phyloP scores from a whole-genome alignment of 2,888 invertebrate species.

The Apodemia mormo region DNA sequence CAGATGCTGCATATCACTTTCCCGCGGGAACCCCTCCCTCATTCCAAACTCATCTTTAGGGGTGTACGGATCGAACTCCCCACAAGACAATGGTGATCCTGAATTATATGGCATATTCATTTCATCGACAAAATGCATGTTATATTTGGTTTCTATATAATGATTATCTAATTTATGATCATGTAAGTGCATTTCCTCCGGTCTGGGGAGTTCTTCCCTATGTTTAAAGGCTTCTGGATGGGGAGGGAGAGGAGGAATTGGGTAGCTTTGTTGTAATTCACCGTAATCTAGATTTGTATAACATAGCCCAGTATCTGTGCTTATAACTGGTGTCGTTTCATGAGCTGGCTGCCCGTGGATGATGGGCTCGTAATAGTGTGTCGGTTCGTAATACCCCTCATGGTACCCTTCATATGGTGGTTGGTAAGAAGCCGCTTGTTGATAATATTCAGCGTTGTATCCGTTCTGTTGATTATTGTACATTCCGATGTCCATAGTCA shows the following conservation, averaged over 20 bases:
- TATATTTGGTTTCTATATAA: slow-evolving; percentile 78
- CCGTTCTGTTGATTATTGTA: slow-evolving; percentile 85
- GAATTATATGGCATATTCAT: slow-evolving; percentile 67
- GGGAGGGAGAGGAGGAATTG: slow-evolving; percentile 79
- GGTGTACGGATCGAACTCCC: slow-evolving; percentile 82
- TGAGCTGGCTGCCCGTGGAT: slow-evolving; percentile 67
- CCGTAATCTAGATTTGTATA: slow-evolving; percentile 94
- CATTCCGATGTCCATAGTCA: slow-evolving; percentile 92
- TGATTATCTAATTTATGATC: slow-evolving; percentile 74
- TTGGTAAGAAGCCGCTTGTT: slow-evolving; percentile 73
- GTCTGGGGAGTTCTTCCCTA: slow-evolving; percentile 81
- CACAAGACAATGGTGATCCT: slow-evolving; percentile 75
- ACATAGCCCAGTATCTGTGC: slow-evolving; percentile 92
- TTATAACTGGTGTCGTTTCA: slow-evolving; percentile 86
- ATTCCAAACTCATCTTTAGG: slow-evolving; percentile 84
- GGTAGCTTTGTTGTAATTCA: slow-evolving; percentile 70
- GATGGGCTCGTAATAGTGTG: slow-evolving; percentile 78
- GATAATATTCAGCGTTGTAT: slow-evolving; percentile 78
- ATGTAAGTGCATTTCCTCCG: slow-evolving; percentile 67
- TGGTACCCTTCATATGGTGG: slow-evolving; percentile 71
- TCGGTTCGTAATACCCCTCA: slow-evolving; percentile 70
- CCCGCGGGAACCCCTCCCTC: slow-evolving; percentile 57
- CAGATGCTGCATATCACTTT: slow-evolving; percentile 44
- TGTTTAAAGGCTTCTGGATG: slow-evolving; percentile 77
- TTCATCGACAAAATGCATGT: slow-evolving; percentile 76